Conservation (phyloP, 2,113 vertebrate species). For the Nettapus auritus region DNA sequence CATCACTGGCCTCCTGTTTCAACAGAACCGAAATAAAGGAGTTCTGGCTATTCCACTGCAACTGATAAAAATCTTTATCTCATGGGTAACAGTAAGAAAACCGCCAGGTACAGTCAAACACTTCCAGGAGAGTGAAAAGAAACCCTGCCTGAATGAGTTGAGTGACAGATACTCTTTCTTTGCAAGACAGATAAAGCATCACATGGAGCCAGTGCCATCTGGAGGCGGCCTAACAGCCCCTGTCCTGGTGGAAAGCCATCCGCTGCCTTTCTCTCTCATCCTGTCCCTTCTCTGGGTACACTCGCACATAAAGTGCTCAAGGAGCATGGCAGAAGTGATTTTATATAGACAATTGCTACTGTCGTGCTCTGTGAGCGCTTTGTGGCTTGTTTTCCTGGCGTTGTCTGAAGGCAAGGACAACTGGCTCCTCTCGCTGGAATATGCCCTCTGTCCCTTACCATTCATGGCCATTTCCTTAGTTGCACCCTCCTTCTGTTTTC, state of each 20-base stretch:
- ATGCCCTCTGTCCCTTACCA: neutral
- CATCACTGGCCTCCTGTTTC: slow-evolving; percentile 7
- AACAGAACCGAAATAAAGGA: neutral
- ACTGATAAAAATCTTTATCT: slow-evolving; percentile 45
- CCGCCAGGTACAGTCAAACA: neutral
- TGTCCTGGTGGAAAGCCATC: neutral
- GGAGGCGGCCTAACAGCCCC: slow-evolving; percentile 4
- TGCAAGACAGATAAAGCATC: neutral
- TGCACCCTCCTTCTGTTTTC: neutral
- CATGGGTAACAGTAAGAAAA: neutral
- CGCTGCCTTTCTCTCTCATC: neutral
- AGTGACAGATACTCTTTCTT: slow-evolving; percentile 57
- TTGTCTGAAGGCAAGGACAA: neutral
- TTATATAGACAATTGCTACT: neutral
- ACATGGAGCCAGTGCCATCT: neutral
- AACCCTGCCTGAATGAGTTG: neutral
- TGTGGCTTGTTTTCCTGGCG: neutral
- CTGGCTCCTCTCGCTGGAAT: neutral
- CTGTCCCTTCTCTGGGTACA: neutral
- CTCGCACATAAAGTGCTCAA: rapidly evolving
- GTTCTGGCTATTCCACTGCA: neutral
- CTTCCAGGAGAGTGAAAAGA: slow-evolving; percentile 52
- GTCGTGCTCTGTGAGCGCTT: neutral
- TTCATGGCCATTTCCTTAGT: neutral
- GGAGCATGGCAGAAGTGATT: neutral